Percentiles rank a stretch among this genome's conserved stretches.
Evolutionary conservation across 2,797 vertebrate genomes (phyloP).

Genomic region (Crossoptilon crossoptilon): DNA sequence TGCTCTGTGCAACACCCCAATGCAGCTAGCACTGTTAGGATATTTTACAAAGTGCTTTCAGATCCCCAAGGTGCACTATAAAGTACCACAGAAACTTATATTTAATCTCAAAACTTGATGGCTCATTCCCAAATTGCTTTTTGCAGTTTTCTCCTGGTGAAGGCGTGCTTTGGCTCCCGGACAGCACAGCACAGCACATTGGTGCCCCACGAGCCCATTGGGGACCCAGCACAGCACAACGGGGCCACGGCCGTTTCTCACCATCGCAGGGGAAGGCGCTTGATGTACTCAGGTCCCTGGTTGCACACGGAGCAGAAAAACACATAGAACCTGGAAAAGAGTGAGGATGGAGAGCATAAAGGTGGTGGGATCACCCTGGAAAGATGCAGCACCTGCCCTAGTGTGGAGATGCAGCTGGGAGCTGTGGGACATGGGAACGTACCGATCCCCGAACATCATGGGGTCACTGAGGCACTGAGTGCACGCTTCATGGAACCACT

Average conservation of each 20-base stretch:
- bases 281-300: conserved; percentile 92
- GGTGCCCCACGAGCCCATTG: not conserved
- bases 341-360: rapidly evolving
- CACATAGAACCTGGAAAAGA: conserved; percentile 88
- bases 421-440: not conserved
- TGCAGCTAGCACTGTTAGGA: not conserved
- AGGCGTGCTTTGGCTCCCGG: not conserved
- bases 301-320: conserved; percentile 96
- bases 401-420: not conserved
- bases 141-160: not conserved
- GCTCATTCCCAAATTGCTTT: not conserved
- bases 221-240: rapidly evolving
- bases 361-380: not conserved
- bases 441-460: conserved; percentile 97
- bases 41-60: not conserved
- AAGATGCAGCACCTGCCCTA: rapidly evolving
- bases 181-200: rapidly evolving
- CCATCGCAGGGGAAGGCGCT: conserved; percentile 93
- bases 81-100: not conserved
- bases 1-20: not conserved
- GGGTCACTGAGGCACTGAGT: conserved; percentile 93
- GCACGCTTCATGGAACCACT: conserved; percentile 98
- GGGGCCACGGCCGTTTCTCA: conserved; percentile 37
- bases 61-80: not conserved
- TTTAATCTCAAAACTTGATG: not conserved